Conservation (phyloP, 2,797 vertebrate genomes). For the Hippopotamyrus pictus region DNA sequence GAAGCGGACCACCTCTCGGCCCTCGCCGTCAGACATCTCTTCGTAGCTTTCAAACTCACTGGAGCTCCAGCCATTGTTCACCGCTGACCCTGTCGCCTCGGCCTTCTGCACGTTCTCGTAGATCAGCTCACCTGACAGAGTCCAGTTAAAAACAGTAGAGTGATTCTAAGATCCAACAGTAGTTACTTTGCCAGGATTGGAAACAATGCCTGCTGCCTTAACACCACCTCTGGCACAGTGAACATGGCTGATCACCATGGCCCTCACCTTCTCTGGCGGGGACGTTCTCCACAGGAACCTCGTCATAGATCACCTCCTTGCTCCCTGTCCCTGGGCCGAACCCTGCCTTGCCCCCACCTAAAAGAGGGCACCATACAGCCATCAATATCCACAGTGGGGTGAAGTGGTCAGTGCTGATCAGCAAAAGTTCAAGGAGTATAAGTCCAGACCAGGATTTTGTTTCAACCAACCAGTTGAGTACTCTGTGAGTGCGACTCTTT, state of each 20-base stretch:
- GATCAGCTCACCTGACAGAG: constrained; percentile 58
- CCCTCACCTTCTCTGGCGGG: constrained; percentile 55
- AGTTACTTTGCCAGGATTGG: not conserved
- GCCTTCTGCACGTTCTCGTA: constrained; percentile 74
- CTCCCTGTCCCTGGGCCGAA: constrained; percentile 33
- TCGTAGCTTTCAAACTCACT: constrained; percentile 97
- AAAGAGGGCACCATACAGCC: not conserved
- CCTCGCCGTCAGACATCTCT: constrained; percentile 80
- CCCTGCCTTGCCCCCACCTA: constrained; percentile 46
- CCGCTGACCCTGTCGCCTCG: constrained; percentile 23
- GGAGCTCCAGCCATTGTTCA: constrained; percentile 87
- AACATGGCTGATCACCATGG: not conserved
- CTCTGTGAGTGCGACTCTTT: not conserved
- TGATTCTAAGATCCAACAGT: not conserved
- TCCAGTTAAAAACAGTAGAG: not conserved
- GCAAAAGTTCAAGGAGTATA: not conserved
- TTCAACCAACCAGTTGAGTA: not conserved
- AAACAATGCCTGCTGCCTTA: not conserved
- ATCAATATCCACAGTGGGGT: not conserved
- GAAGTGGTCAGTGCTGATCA: not conserved
- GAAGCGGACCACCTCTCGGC: constrained; percentile 60
- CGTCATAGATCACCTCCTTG: constrained; percentile 85
- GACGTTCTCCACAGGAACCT: constrained; percentile 73
- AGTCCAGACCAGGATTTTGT: not conserved
- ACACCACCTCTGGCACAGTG: constrained; percentile 18